These are phyloP conservation scores for Odiellus spinosus DNA, from an alignment of 2,888 invertebrate genomes.

Conservation along the genomic window DNA sequence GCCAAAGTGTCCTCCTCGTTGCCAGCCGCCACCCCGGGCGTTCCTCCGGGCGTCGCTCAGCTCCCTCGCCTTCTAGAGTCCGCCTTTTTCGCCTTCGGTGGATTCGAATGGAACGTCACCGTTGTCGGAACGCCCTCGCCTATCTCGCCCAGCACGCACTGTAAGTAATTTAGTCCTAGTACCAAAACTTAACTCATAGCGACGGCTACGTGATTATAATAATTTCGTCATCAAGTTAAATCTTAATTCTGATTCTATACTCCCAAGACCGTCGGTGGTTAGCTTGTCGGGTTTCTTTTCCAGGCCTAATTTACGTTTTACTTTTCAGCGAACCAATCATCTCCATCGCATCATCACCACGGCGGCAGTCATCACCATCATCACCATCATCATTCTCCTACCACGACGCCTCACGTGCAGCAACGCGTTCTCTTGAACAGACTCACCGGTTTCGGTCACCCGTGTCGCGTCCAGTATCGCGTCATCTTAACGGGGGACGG, in stretches of 20 bases:
- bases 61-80: conserved; percentile 36
- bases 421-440: conserved; percentile 39
- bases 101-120: conserved; percentile 62
- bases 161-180: neutral
- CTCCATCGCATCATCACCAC: neutral
- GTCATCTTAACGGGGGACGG: conserved; percentile 43
- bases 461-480: conserved; percentile 55
- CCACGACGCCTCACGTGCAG: conserved; percentile 3
- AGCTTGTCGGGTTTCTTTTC: neutral
- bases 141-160: no score
- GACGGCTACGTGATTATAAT: neutral
- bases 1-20: conserved; percentile 15
- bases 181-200: neutral
- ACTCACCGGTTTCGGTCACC: conserved; percentile 63
- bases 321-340: no score
- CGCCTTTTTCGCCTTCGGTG: conserved; percentile 57
- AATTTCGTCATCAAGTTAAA: neutral
- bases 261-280: neutral
- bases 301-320: no score
- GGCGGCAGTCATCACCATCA: neutral
- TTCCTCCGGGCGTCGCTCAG: conserved; percentile 1
- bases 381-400: neutral
- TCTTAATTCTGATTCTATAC: neutral
- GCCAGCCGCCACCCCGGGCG: neutral
- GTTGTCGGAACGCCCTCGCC: no score